These are phyloP conservation scores for Temnothorax curvispinosus DNA, from an alignment of 1,140 invertebrate genomes.

Conservation along the genomic window DNA sequence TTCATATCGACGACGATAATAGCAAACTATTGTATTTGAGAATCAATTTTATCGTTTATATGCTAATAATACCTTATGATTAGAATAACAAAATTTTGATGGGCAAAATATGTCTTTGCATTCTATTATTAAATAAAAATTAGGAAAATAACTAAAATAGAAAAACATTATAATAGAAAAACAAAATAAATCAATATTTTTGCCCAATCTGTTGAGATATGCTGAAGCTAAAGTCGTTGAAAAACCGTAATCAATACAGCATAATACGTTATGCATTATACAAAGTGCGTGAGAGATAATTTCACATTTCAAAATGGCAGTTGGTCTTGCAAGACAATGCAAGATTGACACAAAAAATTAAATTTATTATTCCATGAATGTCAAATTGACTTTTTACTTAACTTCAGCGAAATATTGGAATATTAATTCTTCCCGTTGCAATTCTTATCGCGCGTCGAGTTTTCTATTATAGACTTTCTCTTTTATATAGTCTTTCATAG, in stretches of 20 bases:
- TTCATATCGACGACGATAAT: background rate
- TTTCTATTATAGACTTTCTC: background rate
- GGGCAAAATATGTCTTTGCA: background rate
- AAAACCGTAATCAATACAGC: background rate
- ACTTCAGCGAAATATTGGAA: background rate
- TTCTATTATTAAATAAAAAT: background rate
- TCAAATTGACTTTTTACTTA: background rate
- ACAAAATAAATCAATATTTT: background rate
- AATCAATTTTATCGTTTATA: background rate
- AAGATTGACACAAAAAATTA: background rate
- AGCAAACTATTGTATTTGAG: background rate
- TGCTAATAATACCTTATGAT: background rate
- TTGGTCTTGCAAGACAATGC: background rate
- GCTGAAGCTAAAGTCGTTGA: background rate
- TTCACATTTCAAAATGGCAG: slow-evolving; percentile 14
- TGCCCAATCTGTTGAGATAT: background rate
- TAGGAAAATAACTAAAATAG: background rate
- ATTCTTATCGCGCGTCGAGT: background rate
- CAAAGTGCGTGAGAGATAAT: background rate
- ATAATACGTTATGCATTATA: background rate
- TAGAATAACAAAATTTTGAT: background rate
- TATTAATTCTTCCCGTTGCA: background rate
- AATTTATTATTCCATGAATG: background rate
- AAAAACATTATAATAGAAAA: background rate
- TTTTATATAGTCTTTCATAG: background rate